Evolutionary conservation across 2,113 vertebrate genomes (phyloP), one percentile per base, ranked within the genome.

Genomic region (Indri indri): DNA sequence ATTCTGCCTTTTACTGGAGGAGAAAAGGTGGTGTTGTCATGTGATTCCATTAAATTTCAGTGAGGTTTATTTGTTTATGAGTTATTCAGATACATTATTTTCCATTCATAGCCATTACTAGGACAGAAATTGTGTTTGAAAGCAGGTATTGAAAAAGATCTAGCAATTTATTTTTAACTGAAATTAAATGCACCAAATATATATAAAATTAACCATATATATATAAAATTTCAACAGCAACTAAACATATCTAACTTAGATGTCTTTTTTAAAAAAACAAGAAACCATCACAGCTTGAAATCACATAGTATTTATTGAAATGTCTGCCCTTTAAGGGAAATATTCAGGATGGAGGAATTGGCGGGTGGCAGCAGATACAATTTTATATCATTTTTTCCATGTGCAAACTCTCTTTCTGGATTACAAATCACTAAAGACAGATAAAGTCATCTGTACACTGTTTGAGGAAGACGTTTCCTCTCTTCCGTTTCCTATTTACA

Each of bases 401-500:
- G 40, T 92, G 47, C 34, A 52, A 89, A 92, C 32, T 81, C 71
- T 8, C n/a, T 80, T 97, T 93, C 61, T 96, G 91, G 76, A 96
- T 97, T 97, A 94, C 73, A 97, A 97, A 97, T 98, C 92, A 97
- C 65, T 40, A 66, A 92, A 97, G 94, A 96, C 68, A 96, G 95
- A 97, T 71, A 79, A 1, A 98, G 63, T 93, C 18, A 85, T 93
- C 70, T 96, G 34, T 86, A 97, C 52, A 89, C 83, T 81, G 68
- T 95, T 91, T 93, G 86, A 98, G 81, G 88, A 98, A 95, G 95
- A 97, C 84, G 18, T 93, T 98, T 97, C 59, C 92, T 95, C 59
- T 97, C 87, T 98, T 88, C 95, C 95, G 27, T 96, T 97, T 97
- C 96, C 87, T 97, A 87, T 98, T 98, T 98, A 96, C 90, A 95